Evolutionary conservation across 2,888 invertebrate species (phyloP), one percentile per base, ranked within the genome.

Genomic region (Hetaerina titia): DNA sequence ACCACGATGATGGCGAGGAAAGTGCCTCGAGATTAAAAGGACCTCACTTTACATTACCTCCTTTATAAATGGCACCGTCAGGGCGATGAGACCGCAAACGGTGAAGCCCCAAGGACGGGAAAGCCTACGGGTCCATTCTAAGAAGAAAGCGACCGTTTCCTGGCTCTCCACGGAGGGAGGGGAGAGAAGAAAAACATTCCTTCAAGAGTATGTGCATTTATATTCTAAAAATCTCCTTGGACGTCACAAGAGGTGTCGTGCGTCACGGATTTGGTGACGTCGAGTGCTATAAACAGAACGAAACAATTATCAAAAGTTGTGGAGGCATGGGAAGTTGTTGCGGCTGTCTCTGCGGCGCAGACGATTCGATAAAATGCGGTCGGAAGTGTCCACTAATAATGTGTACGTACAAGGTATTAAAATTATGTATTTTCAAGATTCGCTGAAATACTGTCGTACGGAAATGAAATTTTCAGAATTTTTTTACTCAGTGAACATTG

Each of bases 81-180:
- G 17, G 6, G 58, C 60, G 31, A 31, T 90, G n/a, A 19, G n/a
- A 89, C 31, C 63, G 90, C 90, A 63, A 63, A 63, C 19, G 11
- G 69, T 69, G 92, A 69, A 92, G 92, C 56, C 92, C 45, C 92
- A 92, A 92, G 92, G 92, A 92, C 92, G 64, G 56, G 45, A 31
- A 60, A 90, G 92, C n/a, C 92, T 17, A 57, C 58, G 89, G 89
- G 22, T 11, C 22, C 69, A 92, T 69, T 92, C 92, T n/a, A 69
- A 56, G 92, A 92, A 92, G 56, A 89, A 69, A 92, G 64, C 69
- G 56, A 60, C 15, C 31, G 31, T 64, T 69, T 58, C 92, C 9
- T 56, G 22, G 92, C 9, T 69, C 9, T 63, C 45, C 5, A 45
- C 13, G 56, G 74, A n/a, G 22, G 69, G 69, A 63, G 22, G 69